Conservation (phyloP, 2,113 vertebrate genomes). For the Corythornis vintsioides region DNA sequence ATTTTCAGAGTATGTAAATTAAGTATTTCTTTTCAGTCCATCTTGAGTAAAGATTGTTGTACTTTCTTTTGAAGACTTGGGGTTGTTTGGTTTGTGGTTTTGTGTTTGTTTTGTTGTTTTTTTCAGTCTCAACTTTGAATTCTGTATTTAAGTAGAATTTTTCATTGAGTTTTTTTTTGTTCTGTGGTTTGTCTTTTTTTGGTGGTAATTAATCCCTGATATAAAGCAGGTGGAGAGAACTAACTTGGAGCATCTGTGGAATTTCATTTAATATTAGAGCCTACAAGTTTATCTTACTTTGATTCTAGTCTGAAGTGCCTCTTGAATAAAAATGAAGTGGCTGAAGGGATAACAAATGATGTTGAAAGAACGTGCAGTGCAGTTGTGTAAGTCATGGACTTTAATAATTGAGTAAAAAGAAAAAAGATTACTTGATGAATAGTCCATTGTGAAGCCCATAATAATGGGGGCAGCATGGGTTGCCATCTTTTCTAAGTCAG, state of each 20-base stretch:
- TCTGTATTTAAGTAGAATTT: neutral
- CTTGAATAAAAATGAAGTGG: neutral
- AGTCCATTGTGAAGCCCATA: no score
- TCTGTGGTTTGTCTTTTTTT: neutral
- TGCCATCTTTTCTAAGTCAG: no score
- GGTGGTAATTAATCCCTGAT: neutral
- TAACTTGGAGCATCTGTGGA: neutral
- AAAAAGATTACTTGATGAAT: no score
- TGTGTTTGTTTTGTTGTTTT: neutral
- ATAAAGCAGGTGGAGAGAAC: neutral
- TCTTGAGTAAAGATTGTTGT: constrained; percentile 20
- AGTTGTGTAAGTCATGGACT: no score
- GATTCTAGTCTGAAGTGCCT: neutral
- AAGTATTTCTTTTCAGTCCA: neutral
- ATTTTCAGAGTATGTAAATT: neutral
- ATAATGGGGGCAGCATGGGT: no score
- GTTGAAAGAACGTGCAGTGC: no score
- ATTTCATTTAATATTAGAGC: neutral
- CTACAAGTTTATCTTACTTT: neutral
- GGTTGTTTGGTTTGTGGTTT: neutral
- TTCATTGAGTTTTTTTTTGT: neutral
- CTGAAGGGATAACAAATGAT: no score
- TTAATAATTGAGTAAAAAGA: no score
- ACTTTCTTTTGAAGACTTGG: neutral
- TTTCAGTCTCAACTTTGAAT: neutral